A percentile compares a stretch with the other conserved stretches of the same genome.
These are phyloP conservation scores for Atopsyche davidsoni DNA, from an alignment of 1,140 invertebrate species.

Conservation along the genomic window DNA sequence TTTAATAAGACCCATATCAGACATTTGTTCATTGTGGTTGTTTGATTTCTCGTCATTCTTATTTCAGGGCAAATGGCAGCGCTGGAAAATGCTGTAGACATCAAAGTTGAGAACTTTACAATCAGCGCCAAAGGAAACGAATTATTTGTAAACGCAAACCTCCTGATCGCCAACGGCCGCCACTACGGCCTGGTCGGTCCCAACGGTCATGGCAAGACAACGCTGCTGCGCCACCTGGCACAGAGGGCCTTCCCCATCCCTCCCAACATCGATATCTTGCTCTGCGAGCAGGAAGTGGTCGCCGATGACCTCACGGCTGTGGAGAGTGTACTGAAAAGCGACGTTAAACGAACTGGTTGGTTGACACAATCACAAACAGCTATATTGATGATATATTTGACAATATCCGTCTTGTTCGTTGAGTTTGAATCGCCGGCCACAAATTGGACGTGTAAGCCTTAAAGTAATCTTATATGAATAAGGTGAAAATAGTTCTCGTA, in stretches of 20 bases:
- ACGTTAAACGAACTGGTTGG: constrained; percentile 72
- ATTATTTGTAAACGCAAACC: constrained; percentile 92
- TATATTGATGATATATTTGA: too few species aligned
- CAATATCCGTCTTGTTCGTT: too few species aligned
- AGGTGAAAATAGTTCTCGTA: too few species aligned
- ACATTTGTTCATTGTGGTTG: neutral
- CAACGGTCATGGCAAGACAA: constrained; percentile 99
- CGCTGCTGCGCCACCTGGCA: constrained; percentile 87
- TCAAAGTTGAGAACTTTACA: constrained; percentile 98
- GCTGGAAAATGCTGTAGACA: constrained; percentile 92
- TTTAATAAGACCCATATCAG: neutral
- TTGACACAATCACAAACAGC: too few species aligned
- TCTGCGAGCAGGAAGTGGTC: constrained; percentile 98
- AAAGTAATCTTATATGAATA: too few species aligned
- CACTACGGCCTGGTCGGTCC: constrained; percentile 97
- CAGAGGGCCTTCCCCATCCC: constrained; percentile 87
- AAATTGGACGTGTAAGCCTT: too few species aligned
- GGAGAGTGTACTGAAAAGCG: constrained; percentile 86
- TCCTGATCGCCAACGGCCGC: constrained; percentile 89
- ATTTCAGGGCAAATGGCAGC: constrained; percentile 65
- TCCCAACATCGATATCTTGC: constrained; percentile 92
- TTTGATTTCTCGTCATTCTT: constrained; percentile 1
- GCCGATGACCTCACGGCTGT: constrained; percentile 90
- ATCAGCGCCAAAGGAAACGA: constrained; percentile 97
- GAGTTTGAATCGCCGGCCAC: too few species aligned